Evolutionary conservation across 2,888 invertebrate species (phyloP).

Genomic region (Rotaria magnacalcarata): DNA sequence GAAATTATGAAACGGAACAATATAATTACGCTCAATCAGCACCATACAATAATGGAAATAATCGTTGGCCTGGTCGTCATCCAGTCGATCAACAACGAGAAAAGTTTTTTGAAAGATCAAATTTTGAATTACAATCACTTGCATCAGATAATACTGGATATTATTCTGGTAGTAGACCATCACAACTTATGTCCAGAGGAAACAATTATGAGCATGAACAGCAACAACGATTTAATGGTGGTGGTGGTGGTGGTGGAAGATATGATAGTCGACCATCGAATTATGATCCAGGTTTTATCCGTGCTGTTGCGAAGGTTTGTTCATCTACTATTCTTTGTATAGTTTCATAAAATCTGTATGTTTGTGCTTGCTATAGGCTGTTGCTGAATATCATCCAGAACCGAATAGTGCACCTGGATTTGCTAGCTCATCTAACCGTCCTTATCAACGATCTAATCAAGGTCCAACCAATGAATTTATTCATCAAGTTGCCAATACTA

Average conservation of each 20-base stretch:
- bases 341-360: no score
- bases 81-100: neutral
- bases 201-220: neutral
- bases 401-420: neutral
- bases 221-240: neutral
- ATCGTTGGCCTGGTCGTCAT: neutral
- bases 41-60: neutral
- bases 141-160: neutral
- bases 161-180: neutral
- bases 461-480: neutral
- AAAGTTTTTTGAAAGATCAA: neutral
- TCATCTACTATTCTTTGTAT: no score
- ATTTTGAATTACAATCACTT: neutral
- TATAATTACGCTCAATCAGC: neutral
- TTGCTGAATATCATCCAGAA: neutral
- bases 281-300: neutral
- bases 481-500: neutral
- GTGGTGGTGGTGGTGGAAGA: neutral
- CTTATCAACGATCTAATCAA: neutral
- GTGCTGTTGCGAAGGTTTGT: neutral
- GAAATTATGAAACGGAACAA: neutral
- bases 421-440: neutral
- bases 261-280: neutral
- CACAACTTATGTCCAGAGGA: neutral
- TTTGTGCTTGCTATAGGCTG: neutral